These are phyloP conservation scores for Poliocrania exsul DNA, from an alignment of 2,797 vertebrate species.

Conservation along the genomic window DNA sequence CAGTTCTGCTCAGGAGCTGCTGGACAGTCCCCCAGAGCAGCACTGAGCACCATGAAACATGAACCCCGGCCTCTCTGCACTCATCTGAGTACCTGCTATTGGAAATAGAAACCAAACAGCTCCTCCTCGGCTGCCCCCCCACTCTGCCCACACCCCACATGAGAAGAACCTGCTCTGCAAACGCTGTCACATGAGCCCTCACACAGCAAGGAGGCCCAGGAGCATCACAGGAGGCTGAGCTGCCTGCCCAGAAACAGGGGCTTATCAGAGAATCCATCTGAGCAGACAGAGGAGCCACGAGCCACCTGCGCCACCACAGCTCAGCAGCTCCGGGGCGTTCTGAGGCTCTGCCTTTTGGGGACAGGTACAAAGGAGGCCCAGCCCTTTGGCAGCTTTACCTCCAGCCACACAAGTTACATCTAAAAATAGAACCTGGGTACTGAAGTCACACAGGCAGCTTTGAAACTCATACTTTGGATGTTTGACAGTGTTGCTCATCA, in stretches of 20 bases:
- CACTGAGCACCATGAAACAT: neutral
- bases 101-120: conserved; percentile 16
- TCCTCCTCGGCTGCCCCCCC: neutral
- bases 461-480: neutral
- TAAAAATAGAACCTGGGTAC: neutral
- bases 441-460: neutral
- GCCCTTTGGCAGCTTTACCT: neutral
- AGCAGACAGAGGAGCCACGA: neutral
- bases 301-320: neutral
- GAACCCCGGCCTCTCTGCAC: neutral
- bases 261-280: neutral
- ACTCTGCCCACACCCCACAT: accelerated
- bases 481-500: neutral
- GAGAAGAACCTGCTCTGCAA: neutral
- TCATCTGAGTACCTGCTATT: neutral
- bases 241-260: neutral
- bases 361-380: neutral
- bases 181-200: neutral
- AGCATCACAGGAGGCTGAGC: neutral
- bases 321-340: neutral
- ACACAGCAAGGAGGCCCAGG: neutral
- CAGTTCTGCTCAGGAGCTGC: neutral
- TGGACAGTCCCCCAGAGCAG: neutral
- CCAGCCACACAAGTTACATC: neutral
- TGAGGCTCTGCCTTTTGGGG: neutral